Base-by-base conservation (phyloP, 2,888 invertebrate species). In the Dioctria rufipes region DNA sequence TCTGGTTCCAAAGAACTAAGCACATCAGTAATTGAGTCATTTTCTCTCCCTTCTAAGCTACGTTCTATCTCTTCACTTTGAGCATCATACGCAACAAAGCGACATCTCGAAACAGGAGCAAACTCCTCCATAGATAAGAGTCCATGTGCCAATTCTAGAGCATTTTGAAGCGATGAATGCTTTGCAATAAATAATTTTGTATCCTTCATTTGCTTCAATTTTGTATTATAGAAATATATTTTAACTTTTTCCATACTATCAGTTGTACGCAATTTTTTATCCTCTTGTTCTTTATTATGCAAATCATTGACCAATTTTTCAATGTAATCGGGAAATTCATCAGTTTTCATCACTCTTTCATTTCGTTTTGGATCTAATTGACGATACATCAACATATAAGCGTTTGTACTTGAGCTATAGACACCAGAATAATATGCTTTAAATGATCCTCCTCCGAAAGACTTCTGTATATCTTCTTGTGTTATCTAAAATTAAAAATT, bases 341-440 rank as follows among this genome's bases (percentile, higher is more conserved):
- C 91, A 0, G 90, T 89, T 63, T 91, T 90, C 86, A 94, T 93
- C 2, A 92, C 92, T n/a, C 90, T 87, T 81, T 91, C 90, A 86
- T 94, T 94, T 42, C 92, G 89, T 67, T 90, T 90, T 67, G 90
- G 89, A 87, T 94, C 93, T 66, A 93, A 92, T 88, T 95, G 94
- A 69, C 96, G 90, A 86, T 96, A 97, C 94, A 96, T 95, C 80
- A 97, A 90, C 96, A 96, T 96, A 86, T 96, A 96, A 0, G 96
- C 96, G 88, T 96, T 96, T 66, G 95, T 95, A 85, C 95, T 95
- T 79, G 94, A 93, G 84, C 93, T 93, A 86, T 93, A 95, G 51
- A 93, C 92, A 60, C 94, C 93, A 13, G 93, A 93, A 86, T 94
- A 95, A 86, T 93, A 94, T 11, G 92, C 91, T 82, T 92, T 89